Conservation (phyloP, 2,113 vertebrate genomes). For the Gobio gobio region DNA sequence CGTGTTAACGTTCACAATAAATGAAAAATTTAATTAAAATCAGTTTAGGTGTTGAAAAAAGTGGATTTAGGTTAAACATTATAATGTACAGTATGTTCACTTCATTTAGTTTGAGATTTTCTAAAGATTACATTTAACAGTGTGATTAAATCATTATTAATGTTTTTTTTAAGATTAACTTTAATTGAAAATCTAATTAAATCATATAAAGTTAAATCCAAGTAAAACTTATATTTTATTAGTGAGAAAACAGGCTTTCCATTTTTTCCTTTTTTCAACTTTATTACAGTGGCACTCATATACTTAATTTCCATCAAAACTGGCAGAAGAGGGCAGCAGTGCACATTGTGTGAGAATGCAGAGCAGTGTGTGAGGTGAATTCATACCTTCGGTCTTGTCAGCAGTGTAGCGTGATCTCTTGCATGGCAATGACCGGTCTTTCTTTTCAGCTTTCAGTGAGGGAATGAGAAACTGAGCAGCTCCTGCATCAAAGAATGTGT, state of each 20-base stretch:
- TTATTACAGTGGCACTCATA: background rate
- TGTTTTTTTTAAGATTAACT: too few relatives aligned
- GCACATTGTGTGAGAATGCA: background rate
- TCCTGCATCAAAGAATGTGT: conserved; percentile 94
- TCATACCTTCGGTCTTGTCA: conserved; percentile 61
- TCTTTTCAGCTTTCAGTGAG: conserved; percentile 77
- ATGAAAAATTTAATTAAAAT: too few relatives aligned
- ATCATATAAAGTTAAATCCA: too few relatives aligned
- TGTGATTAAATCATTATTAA: too few relatives aligned
- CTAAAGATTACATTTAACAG: too few relatives aligned
- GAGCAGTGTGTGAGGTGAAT: conserved; percentile 24
- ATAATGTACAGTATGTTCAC: too few relatives aligned
- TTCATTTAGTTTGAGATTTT: too few relatives aligned
- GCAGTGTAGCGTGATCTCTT: conserved; percentile 87
- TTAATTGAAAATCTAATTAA: too few relatives aligned
- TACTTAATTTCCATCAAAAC: background rate
- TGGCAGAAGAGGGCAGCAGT: conserved; percentile 14
- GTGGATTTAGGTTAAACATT: too few relatives aligned
- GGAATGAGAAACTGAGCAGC: conserved; percentile 93
- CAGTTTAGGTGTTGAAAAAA: too few relatives aligned
- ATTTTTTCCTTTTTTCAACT: background rate
- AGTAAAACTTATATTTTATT: background rate
- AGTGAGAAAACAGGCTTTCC: background rate
- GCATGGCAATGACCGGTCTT: conserved; percentile 70
- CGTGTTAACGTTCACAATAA: too few relatives aligned